A percentile compares a stretch with the other conserved stretches of the same genome.
These are phyloP conservation scores for Bellardia bayeri DNA, from an alignment of 2,888 invertebrate species.

Conservation along the genomic window DNA sequence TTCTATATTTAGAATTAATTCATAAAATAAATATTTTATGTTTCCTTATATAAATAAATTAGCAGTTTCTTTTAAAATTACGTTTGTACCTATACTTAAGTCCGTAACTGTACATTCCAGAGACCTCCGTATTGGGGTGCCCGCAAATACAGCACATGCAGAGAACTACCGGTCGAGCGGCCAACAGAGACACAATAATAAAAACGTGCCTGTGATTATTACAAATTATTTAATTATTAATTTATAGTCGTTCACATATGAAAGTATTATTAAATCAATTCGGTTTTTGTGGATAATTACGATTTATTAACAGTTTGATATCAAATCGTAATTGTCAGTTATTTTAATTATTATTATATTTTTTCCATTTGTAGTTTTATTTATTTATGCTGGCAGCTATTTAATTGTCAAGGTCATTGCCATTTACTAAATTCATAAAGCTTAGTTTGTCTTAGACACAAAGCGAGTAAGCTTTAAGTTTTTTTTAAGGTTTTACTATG, in stretches of 20 bases:
- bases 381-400: not conserved
- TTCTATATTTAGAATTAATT: no score
- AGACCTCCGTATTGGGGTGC: not conserved
- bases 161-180: not conserved
- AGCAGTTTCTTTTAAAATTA: no score
- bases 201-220: constrained; percentile 7
- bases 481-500: not conserved
- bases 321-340: constrained; percentile 25
- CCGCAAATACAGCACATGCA: not conserved
- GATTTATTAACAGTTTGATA: constrained; percentile 32
- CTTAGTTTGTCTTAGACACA: not conserved
- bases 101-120: no score
- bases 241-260: constrained; percentile 5
- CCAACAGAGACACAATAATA: not conserved
- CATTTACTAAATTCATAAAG: not conserved
- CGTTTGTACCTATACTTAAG: no score
- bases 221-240: constrained; percentile 27
- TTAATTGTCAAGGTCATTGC: not conserved
- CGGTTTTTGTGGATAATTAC: constrained; percentile 1
- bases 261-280: constrained; percentile 7
- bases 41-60: no score
- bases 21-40: no score
- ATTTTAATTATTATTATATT: constrained; percentile 27
- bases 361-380: not conserved
- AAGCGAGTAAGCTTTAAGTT: not conserved